Base-by-base conservation (phyloP, 2,888 invertebrate genomes). In the Lapara coniferarum region DNA sequence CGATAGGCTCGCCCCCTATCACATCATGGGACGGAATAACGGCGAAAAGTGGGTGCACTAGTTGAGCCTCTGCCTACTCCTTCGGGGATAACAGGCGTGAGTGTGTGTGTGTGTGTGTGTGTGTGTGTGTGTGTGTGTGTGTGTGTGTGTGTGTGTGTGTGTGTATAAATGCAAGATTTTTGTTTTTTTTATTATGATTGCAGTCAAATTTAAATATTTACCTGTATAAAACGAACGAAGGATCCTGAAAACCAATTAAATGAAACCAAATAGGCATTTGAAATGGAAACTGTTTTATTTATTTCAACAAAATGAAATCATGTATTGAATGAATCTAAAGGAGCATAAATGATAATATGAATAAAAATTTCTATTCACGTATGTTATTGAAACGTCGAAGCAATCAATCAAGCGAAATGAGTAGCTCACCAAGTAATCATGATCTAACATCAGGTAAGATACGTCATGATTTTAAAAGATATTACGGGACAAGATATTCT, bases 351-450 rank as follows among this genome's bases (percentile, higher is more conserved):
- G 19, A 19, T 37, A 46, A 53, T 46, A 68, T 70, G 68, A 68
- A 73, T 70, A 72, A 73, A 73, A 75, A 66, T 76, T 76, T 77
- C 76, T 19, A 71, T 74, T 77, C 85, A 82, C 86, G 87, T 87
- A 87, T 81, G 78, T 85, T 79, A 87, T 86, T 78, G 77, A 71
- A 77, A 75, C 75, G 78, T 77, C 73, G 71, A 19, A 72, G 78
- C 71, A 76, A 84, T 84, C 82, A 79, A 86, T 85, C 81, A 83
- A 75, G 72, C 66, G 69, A 71, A 75, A 77, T 70, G 71, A 67
- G 66, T 70, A 71, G 59, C 30, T 73, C 67, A 71, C 71, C 69
- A 70, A 73, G 44, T 25, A 53, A 77, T 66, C 66, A 44, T 58
- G 57, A 56, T 68, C 70, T 68, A 46, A 51, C 49, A 51, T 66